Percentiles rank a stretch among this genome's conserved stretches.
These are phyloP conservation scores for Leptopilina clavipes DNA, from an alignment of 1,140 invertebrate genomes.

Conservation along the genomic window DNA sequence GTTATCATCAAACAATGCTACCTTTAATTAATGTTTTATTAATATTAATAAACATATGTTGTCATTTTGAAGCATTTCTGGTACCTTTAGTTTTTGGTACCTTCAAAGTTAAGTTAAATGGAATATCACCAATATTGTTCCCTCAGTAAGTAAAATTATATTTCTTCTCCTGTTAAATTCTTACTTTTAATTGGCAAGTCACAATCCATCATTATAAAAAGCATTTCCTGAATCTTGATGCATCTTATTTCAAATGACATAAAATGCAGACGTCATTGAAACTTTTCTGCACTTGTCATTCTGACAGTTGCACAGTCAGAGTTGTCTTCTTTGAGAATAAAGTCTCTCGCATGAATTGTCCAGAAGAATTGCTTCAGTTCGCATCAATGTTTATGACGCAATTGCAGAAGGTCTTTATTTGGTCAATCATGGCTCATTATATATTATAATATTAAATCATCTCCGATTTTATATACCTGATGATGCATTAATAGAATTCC, in stretches of 20 bases:
- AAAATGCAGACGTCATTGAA: slow-evolving; percentile 23
- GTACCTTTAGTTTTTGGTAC: too few species aligned
- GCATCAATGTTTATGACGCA: slow-evolving; percentile 17
- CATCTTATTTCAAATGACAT: background rate
- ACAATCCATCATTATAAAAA: background rate
- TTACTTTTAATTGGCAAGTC: too few species aligned
- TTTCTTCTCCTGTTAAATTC: too few species aligned
- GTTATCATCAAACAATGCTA: too few species aligned
- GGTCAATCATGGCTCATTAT: slow-evolving; percentile 5
- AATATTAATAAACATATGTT: too few species aligned
- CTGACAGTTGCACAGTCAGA: slow-evolving; percentile 14
- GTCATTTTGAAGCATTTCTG: too few species aligned
- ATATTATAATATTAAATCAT: background rate
- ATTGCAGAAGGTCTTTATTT: slow-evolving; percentile 13
- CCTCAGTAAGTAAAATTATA: too few species aligned
- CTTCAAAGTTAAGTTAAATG: too few species aligned
- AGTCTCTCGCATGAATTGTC: slow-evolving; percentile 17
- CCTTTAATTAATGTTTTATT: too few species aligned
- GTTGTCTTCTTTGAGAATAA: background rate
- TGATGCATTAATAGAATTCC: background rate
- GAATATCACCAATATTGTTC: too few species aligned
- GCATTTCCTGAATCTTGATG: background rate
- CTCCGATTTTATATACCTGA: background rate
- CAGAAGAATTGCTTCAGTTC: slow-evolving; percentile 11
- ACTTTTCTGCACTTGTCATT: background rate